A percentile compares a stretch with the other conserved stretches of the same genome.
phyloP scores from a whole-genome alignment of 2,113 vertebrate species.

The Bungarus multicinctus region DNA sequence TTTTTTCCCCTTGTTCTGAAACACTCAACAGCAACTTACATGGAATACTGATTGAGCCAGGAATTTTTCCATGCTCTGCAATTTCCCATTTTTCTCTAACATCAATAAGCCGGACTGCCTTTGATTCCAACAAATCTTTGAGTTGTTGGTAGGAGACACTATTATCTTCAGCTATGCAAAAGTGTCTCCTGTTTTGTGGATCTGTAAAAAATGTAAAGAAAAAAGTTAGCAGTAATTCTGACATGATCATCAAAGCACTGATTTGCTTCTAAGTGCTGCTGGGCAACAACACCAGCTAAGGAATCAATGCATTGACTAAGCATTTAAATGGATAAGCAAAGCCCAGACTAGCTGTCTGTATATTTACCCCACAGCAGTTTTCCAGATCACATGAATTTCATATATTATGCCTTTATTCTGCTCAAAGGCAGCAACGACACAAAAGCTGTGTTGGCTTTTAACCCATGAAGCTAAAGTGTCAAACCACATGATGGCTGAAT shows the following conservation, averaged over 20 bases:
- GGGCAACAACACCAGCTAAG: not conserved
- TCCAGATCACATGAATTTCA: not conserved
- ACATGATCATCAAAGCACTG: not conserved
- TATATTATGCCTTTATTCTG: not conserved
- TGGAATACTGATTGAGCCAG: slow-evolving; percentile 83
- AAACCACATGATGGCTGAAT: not conserved
- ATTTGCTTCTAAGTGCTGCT: not conserved
- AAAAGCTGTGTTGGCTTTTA: not conserved
- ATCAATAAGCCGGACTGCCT: slow-evolving; percentile 78
- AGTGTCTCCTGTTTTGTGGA: slow-evolving; percentile 41
- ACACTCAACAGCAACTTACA: slow-evolving; percentile 69
- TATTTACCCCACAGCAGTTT: not conserved
- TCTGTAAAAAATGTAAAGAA: slow-evolving; percentile 33
- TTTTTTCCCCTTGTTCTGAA: not conserved
- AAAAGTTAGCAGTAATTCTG: not conserved
- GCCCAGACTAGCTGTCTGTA: not conserved
- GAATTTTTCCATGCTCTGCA: slow-evolving; percentile 81
- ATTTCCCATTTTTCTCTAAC: slow-evolving; percentile 91
- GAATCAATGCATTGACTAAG: not conserved
- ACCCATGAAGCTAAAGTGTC: not conserved
- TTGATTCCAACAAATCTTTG: slow-evolving; percentile 74
- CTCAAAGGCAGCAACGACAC: not conserved
- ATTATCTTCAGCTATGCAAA: slow-evolving; percentile 56
- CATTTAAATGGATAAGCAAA: not conserved
- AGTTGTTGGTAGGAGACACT: slow-evolving; percentile 80